phyloP scores from a whole-genome alignment of 2,113 vertebrate genomes.

The Panurus biarmicus region DNA sequence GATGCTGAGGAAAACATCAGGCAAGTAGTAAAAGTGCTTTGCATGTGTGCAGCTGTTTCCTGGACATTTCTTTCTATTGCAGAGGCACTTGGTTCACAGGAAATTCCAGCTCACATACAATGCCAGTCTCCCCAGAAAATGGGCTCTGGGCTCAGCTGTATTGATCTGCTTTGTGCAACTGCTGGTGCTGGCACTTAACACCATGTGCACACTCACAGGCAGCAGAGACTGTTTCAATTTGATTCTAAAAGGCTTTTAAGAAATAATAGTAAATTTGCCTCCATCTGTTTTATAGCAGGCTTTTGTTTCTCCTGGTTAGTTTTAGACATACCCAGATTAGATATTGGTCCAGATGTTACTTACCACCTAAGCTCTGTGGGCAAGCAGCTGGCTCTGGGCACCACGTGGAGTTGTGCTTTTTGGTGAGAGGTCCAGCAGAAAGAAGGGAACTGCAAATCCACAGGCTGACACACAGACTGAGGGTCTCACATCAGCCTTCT shows the following conservation, averaged over 20 bases:
- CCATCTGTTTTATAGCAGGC: neutral
- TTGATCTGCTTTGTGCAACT: neutral
- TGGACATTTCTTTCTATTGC: conserved; percentile 55
- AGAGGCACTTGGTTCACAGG: conserved; percentile 43
- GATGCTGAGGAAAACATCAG: conserved; percentile 55
- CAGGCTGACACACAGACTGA: neutral
- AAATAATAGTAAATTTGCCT: neutral
- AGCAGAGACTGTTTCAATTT: neutral
- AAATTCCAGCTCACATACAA: conserved; percentile 60
- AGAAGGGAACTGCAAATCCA: neutral
- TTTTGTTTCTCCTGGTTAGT: neutral
- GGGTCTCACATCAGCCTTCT: neutral
- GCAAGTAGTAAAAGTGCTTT: conserved; percentile 60
- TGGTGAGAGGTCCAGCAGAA: neutral
- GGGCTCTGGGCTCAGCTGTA: neutral
- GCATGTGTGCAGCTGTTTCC: conserved; percentile 69
- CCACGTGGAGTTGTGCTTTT: fast-evolving
- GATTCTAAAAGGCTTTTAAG: neutral
- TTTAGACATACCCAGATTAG: neutral
- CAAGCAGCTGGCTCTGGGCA: neutral
- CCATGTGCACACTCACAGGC: neutral
- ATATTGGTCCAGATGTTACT: neutral
- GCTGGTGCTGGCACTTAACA: neutral
- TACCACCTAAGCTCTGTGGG: neutral
- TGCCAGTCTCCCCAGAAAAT: neutral